These are phyloP conservation scores for Lycodopsis pacificus DNA, from an alignment of 2,797 vertebrate genomes.

Conservation along the genomic window DNA sequence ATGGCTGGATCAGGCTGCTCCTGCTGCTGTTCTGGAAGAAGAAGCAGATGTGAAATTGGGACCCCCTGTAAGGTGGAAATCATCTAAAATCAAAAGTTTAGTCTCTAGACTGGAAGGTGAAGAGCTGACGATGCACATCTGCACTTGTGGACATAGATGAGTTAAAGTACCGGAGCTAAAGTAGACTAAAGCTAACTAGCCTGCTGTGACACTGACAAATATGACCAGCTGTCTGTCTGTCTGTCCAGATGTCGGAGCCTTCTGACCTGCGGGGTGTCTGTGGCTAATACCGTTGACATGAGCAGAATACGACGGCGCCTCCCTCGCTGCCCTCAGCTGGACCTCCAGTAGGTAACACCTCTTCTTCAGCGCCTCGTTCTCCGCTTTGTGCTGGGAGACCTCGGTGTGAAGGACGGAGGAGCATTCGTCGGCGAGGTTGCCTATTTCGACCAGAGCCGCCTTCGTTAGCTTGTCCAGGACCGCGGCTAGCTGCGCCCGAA, in stretches of 20 bases:
- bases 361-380: constrained; percentile 85
- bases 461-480: constrained; percentile 84
- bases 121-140: not conserved
- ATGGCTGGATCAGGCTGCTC: constrained; percentile 74
- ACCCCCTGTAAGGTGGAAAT: not conserved
- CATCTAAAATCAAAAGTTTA: not conserved
- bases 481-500: constrained; percentile 79
- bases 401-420: constrained; percentile 81
- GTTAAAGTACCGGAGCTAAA: too few relatives aligned
- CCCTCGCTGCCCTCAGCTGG: constrained; percentile 80
- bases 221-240: not conserved
- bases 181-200: not conserved
- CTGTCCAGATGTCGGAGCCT: not conserved
- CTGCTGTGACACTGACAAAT: not conserved
- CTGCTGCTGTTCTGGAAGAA: constrained; percentile 70
- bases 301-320: constrained; percentile 56
- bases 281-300: constrained; percentile 52
- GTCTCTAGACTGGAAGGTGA: not conserved
- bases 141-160: not conserved
- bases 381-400: constrained; percentile 80
- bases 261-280: constrained; percentile 63
- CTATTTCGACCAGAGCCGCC: constrained; percentile 81
- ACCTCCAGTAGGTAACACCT: constrained; percentile 82
- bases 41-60: constrained; percentile 10
- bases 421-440: constrained; percentile 83